Conservation (phyloP, 1,140 invertebrate species). For the Oncopeltus fasciatus region DNA sequence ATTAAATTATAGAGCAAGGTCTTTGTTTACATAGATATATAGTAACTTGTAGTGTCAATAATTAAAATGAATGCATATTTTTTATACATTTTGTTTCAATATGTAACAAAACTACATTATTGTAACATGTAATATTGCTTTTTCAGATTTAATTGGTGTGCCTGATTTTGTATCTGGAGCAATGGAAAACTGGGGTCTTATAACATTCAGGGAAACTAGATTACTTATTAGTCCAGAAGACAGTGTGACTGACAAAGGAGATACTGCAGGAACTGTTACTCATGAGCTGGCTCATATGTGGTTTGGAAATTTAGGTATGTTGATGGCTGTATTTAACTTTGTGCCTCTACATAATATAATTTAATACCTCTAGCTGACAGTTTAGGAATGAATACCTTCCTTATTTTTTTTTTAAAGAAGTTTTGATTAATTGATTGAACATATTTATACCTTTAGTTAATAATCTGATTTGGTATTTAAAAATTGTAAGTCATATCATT, state of each 20-base stretch:
- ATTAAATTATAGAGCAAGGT: too few species aligned
- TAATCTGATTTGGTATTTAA: too few species aligned
- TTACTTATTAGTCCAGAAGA: conserved; percentile 54
- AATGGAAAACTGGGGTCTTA: conserved; percentile 88
- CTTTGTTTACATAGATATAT: too few species aligned
- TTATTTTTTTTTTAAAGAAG: not conserved
- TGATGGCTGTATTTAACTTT: conserved; percentile 9
- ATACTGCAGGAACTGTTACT: conserved; percentile 63
- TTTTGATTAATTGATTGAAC: too few species aligned
- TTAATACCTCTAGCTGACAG: not conserved
- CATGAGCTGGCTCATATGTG: conserved; percentile 90
- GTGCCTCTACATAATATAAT: too few species aligned
- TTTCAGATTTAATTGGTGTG: conserved; percentile 77
- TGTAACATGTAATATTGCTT: too few species aligned
- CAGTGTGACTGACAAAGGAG: conserved; percentile 63
- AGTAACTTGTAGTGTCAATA: too few species aligned
- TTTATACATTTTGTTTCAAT: too few species aligned
- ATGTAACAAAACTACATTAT: too few species aligned
- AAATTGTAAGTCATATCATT: too few species aligned
- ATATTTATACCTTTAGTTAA: too few species aligned
- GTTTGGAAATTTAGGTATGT: conserved; percentile 69
- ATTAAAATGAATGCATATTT: too few species aligned
- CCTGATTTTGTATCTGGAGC: conserved; percentile 90
- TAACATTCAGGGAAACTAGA: conserved; percentile 69
- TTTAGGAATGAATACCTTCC: not conserved